Conservation (phyloP, 2,797 vertebrate genomes). For the Trematomus bernacchii region DNA sequence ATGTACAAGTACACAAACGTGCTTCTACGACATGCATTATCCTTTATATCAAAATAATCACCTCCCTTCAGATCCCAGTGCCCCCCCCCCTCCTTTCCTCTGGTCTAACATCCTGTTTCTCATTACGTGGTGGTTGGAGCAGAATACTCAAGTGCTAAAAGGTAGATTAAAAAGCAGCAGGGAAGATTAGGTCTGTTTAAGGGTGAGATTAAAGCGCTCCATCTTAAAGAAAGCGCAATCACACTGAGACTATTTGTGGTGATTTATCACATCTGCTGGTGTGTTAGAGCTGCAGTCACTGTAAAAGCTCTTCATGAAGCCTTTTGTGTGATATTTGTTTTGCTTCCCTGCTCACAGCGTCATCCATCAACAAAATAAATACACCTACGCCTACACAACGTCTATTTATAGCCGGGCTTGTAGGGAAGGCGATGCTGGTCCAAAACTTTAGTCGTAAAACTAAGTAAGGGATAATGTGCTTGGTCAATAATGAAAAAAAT, state of each 20-base stretch:
- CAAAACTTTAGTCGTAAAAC: background rate
- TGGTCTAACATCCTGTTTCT: slow-evolving; percentile 32
- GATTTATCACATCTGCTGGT: slow-evolving; percentile 70
- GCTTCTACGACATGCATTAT: slow-evolving; percentile 1
- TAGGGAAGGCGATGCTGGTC: background rate
- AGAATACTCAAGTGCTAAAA: slow-evolving; percentile 46
- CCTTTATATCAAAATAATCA: slow-evolving; percentile 20
- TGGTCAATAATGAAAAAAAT: too few relatives aligned
- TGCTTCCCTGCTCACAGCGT: slow-evolving; percentile 31
- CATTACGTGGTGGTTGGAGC: slow-evolving; percentile 50
- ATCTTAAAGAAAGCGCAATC: slow-evolving; percentile 69
- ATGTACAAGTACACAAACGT: slow-evolving; percentile 2
- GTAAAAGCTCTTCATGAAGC: slow-evolving; percentile 41
- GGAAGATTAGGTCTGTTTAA: slow-evolving; percentile 73
- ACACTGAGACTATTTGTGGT: slow-evolving; percentile 45
- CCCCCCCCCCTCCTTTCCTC: slow-evolving; percentile 32
- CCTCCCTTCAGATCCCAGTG: slow-evolving; percentile 13
- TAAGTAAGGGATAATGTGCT: too few relatives aligned
- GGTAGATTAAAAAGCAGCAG: slow-evolving; percentile 73
- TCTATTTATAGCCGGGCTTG: slow-evolving; percentile 41
- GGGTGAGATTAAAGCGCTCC: slow-evolving; percentile 77
- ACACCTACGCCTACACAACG: slow-evolving; percentile 21
- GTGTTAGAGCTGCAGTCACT: slow-evolving; percentile 37
- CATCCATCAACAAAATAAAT: slow-evolving; percentile 60
- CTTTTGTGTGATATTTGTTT: slow-evolving; percentile 65